Percentiles rank a stretch among this genome's conserved stretches.
Conservation (phyloP, 2,113 vertebrate species). For the Chelonoidis abingdonii region DNA sequence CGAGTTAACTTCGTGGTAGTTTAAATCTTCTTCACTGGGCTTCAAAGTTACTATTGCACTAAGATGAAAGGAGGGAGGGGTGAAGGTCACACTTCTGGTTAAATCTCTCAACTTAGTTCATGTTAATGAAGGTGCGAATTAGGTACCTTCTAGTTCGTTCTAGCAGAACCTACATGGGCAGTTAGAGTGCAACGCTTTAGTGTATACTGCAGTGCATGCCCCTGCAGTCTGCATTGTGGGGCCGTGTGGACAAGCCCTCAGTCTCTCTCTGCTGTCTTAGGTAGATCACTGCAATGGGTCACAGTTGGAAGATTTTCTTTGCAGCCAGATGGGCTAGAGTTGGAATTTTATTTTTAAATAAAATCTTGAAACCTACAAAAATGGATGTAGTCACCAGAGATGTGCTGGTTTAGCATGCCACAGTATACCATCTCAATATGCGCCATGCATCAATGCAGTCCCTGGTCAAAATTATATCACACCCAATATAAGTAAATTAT, state of each 20-base stretch:
- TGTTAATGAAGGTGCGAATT: not conserved
- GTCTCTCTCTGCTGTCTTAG: not conserved
- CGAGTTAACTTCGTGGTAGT: not conserved
- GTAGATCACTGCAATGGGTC: not conserved
- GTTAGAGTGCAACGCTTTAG: not conserved
- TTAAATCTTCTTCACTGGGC: not conserved
- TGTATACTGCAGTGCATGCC: not conserved
- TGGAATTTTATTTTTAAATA: not conserved
- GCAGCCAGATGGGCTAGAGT: not conserved
- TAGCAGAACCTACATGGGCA: not conserved
- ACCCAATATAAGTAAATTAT: not conserved
- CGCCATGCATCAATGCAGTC: not conserved
- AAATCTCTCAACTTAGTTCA: not conserved
- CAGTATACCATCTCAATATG: not conserved
- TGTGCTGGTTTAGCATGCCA: not conserved
- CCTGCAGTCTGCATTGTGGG: not conserved
- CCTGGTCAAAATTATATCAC: not conserved
- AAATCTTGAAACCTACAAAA: not conserved
- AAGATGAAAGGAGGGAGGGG: not conserved
- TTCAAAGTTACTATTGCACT: not conserved
- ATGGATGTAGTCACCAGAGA: not conserved
- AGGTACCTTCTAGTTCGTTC: not conserved
- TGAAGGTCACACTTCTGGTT: not conserved
- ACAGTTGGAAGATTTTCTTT: not conserved
- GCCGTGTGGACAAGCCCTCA: not conserved